Percentiles rank a stretch among this genome's conserved stretches.
Conservation (phyloP, 2,888 invertebrate genomes). For the Archips xylosteana region DNA sequence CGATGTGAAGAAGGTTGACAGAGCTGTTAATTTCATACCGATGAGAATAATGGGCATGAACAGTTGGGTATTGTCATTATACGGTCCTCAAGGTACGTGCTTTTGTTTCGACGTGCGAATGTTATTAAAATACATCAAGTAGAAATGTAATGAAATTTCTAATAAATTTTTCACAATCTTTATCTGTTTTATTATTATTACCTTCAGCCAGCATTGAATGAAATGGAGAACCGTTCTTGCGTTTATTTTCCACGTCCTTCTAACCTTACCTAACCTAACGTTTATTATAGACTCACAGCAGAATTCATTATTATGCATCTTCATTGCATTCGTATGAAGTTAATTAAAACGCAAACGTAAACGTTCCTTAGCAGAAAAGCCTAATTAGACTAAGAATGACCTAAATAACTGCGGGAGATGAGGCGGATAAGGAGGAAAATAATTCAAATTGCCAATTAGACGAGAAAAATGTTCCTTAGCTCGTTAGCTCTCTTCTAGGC, state of each 20-base stretch:
- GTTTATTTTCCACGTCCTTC: neutral
- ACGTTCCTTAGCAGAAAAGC: neutral
- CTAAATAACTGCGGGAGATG: neutral
- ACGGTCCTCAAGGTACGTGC: slow-evolving; percentile 47
- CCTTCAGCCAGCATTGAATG: neutral
- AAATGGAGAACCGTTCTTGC: neutral
- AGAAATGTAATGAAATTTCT: neutral
- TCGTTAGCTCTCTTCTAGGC: neutral
- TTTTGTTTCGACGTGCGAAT: slow-evolving; percentile 23
- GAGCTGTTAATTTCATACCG: slow-evolving; percentile 51
- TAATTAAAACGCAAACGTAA: neutral
- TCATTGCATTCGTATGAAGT: neutral
- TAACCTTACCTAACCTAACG: neutral
- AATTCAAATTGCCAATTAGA: slow-evolving; percentile 6
- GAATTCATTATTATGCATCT: neutral
- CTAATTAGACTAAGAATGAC: slow-evolving; percentile 8
- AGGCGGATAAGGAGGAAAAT: neutral
- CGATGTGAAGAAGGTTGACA: slow-evolving; percentile 52
- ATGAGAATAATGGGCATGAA: slow-evolving; percentile 52
- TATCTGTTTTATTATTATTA: neutral
- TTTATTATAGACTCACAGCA: too few species aligned
- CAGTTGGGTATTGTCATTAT: slow-evolving; percentile 48
- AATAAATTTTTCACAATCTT: too few species aligned
- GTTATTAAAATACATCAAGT: slow-evolving; percentile 21
- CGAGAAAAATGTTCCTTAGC: neutral